These are phyloP conservation scores for Margaritifera margaritifera DNA, from an alignment of 2,888 invertebrate species.

Conservation along the genomic window DNA sequence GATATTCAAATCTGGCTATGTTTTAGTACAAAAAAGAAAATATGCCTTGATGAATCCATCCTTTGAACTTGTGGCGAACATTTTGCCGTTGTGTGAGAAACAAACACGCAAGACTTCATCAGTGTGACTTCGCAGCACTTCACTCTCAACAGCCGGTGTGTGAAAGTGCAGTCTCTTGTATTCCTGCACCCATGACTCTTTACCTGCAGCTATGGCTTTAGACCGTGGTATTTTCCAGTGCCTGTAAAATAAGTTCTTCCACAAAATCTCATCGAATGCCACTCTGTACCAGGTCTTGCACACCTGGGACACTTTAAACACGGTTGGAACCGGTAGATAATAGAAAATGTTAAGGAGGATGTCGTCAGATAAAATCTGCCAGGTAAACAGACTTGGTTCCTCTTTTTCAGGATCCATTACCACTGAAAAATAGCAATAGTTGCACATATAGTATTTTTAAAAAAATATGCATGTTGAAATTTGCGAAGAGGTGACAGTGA, in stretches of 20 bases:
- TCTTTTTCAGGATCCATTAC: too few relatives aligned
- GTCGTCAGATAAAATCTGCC: too few relatives aligned
- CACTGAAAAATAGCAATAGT: too few relatives aligned
- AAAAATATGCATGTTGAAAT: too few relatives aligned
- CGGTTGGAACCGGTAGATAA: too few relatives aligned
- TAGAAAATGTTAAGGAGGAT: too few relatives aligned
- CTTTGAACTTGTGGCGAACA: constrained; percentile 89
- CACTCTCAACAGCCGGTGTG: constrained; percentile 76
- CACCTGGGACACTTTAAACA: too few relatives aligned
- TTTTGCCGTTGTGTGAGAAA: constrained; percentile 87
- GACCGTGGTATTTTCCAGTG: constrained; percentile 79
- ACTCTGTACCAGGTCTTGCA: constrained; percentile 78
- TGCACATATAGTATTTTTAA: too few relatives aligned
- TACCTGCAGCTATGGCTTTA: constrained; percentile 80
- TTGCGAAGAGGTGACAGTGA: too few relatives aligned
- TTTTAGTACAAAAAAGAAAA: too few relatives aligned
- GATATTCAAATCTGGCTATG: too few relatives aligned
- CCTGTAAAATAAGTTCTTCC: constrained; percentile 82
- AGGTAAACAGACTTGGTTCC: too few relatives aligned
- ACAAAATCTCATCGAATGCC: constrained; percentile 82
- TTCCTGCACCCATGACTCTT: constrained; percentile 81
- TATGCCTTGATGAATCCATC: constrained; percentile 85
- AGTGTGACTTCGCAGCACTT: constrained; percentile 78
- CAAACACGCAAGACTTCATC: constrained; percentile 89
- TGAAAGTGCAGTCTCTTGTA: constrained; percentile 82